Evolutionary conservation across 2,797 vertebrate genomes (phyloP), one percentile per base, ranked within the genome.

Genomic region (Pangasius djambal): DNA sequence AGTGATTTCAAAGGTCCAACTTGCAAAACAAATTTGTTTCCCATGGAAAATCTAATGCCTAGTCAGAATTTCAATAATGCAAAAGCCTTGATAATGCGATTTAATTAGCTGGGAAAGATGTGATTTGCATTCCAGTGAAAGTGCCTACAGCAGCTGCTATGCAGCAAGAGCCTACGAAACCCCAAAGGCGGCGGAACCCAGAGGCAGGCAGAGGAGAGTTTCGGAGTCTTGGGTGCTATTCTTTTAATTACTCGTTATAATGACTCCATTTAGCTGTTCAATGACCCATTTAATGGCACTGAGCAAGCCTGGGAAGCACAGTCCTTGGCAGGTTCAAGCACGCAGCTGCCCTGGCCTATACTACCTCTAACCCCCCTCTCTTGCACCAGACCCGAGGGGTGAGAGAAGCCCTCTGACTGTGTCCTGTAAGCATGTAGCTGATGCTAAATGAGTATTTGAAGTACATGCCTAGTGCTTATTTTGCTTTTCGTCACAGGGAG

Each of bases 161-260:
- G 92, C 91, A 93, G 92, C 90, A 92, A 94, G 93, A 93, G 91
- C 92, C 85, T 83, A 79, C 89, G 93, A 94, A 92, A 93, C 93
- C 92, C 93, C 91, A 92, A 95, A 95, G 90, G 91, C 92, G 90
- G 93, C 94, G 93, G 94, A 96, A 96, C 94, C 93, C 88, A 91
- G 92, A 95, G 86, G 84, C 90, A 55, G 22, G 93, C 93, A 94
- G 94, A 93, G 91, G 84, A 92, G 86, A 94, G 91, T 94, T 94
- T 91, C 89, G 91, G 93, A 95, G 93, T 89, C 93, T 95, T 96
- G 91, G 91, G 94, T 90, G 84, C 94, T 94, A 95, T 96, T 96
- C 94, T 96, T 96, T 97, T 96, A 97, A 96, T 96, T 96, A 96
- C 95, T 96, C 93, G 93, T 96, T 94, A 96, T 96, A 97, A 97